Base-by-base conservation (phyloP, 2,888 invertebrate species). In the Dinocampus coccinellae region DNA sequence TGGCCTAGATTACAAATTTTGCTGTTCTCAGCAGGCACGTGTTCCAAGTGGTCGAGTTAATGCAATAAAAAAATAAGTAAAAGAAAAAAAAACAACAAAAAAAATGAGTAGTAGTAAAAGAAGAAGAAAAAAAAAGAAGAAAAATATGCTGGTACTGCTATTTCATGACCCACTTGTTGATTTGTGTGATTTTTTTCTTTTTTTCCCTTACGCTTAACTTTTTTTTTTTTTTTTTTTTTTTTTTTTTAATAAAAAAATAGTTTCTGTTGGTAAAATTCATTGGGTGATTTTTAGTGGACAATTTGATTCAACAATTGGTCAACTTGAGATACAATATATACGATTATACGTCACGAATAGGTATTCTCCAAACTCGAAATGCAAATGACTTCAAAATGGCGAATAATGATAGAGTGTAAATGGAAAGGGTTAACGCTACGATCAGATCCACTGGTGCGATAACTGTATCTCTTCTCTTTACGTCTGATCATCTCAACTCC, bases 381-480 rank as follows among this genome's bases (percentile, higher is more conserved):
- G 63, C 64, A 72, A 74, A 74, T 74, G 67, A 74, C 42, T 39
- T 69, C 52, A 24, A 36, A 53, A 64, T n/a, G 9, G 6, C 57
- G 29, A 22, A 42, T 24, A 24, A 42, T 39, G 39, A 36, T n/a
- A 16, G 33, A 47, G 52, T 47, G 70, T 64, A 64, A 69, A 69
- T 69, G 68, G 60, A 61, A 68, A 36, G 55, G 68, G 57, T 74
- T 68, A 68, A 67, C 60, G 72, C 69, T 67, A 63, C 72, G 53
- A 69, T 67, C 33, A 74, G 74, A 74, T 74, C 70, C 67, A 64
- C 72, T 72, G 67, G 69, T 64, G 52, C 10, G 74, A 74, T 74
- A 74, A 73, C 58, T 47, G 16, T 47, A n/a, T 47, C 7, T 47
- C 47, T 47, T 16, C 16, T 47, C 61, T 60, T 60, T 36, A 52